A percentile compares a stretch with the other conserved stretches of the same genome.
Conservation (phyloP, 2,113 vertebrate genomes). For the Anguilla rostrata region DNA sequence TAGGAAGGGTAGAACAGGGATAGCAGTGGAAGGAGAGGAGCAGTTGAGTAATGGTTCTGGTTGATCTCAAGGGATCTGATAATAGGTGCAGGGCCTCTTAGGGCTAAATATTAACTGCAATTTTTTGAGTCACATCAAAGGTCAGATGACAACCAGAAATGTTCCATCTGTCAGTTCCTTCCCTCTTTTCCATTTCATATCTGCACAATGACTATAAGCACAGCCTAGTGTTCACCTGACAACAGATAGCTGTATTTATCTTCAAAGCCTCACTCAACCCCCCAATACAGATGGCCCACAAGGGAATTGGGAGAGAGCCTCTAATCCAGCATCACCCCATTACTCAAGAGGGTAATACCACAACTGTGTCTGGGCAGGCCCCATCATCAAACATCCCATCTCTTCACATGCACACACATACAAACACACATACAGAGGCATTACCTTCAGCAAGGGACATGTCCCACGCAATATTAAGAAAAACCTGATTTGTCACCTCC, state of each 20-base stretch:
- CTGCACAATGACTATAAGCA: background rate
- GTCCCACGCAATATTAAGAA: too few relatives aligned
- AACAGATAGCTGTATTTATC: conserved; percentile 4
- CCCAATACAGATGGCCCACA: background rate
- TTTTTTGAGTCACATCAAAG: background rate
- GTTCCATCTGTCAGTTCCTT: background rate
- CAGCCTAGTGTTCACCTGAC: background rate
- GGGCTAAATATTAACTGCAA: background rate
- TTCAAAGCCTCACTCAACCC: background rate
- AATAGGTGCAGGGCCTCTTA: background rate
- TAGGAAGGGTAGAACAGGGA: background rate
- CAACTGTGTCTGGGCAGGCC: background rate
- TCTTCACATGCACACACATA: background rate
- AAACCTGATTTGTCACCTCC: background rate
- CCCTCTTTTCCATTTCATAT: background rate
- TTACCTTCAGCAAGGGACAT: too few relatives aligned
- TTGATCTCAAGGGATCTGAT: background rate
- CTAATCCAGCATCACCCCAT: conserved; percentile 6
- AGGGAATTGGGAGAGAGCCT: background rate
- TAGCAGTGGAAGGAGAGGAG: background rate
- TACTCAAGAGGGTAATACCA: background rate
- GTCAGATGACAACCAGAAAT: background rate
- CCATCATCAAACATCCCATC: background rate
- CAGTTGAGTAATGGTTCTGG: background rate
- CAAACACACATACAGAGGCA: background rate